Evolutionary conservation across 35 echinoderm and acorn worm genomes (phyloP), one percentile per base, ranked within the genome.

Genomic region (Amphiura filiformis): DNA sequence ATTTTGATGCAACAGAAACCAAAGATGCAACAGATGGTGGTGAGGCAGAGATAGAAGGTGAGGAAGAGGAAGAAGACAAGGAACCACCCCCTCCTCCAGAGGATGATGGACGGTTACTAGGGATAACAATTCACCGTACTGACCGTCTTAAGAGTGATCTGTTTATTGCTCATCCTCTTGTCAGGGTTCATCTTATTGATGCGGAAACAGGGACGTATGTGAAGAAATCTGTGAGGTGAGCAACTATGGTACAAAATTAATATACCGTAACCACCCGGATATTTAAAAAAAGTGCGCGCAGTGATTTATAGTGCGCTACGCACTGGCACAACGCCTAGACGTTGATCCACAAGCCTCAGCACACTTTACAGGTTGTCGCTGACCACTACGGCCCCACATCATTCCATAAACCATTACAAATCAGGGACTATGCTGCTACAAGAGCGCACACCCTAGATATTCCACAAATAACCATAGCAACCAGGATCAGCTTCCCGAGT

Each of bases 81-180:
- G 49, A 81, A 81, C 34, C 28, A 0, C 38, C 49, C 18, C 83
- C 28, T 2, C 44, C 34, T 37, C 89, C 81, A 30, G 34, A 70
- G 13, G 96, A 98, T 80, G 90, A 98, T 84, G 92, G 96, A 28
- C 90, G 87, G 38, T 86, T 98, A 38, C 79, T 98, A 37, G 89
- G 96, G 0, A 77, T 98, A 5, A 91, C 76, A 1, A 33, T 98
- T 39, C 96, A 98, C 80, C 86, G 96, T 22, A 94, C 89, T 84
- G 96, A 98, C 80, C 85, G 96, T n/a, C 86, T 98, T 32, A 98
- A 98, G 84, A 89, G 92, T 32, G 96, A 98, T 83, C 89, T 98
- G 26, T 94, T 91, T 80, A 88, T 98, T 2, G 70, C 89, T 28
- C 96, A 98, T 44, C 96, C 96, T 37, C 79, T 98, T 75, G 96